Evolutionary conservation across 1,140 invertebrate species (phyloP).

Genomic region (Drosophila melanogaster): Release_6_plus_ISO1_MT NT_033779.5:5005001-5005500

Average conservation of each 20-base stretch:
- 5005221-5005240: no score
- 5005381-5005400: conserved; percentile 48
- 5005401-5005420: conserved; percentile 62
- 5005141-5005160: background rate
- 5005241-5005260: conserved; percentile 5
- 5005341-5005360: conserved; percentile 37
- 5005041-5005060: conserved; percentile 12
- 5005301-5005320: conserved; percentile 42
- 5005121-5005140: background rate
- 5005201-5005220: background rate
- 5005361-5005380: background rate
- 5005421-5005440: conserved; percentile 58
- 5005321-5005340: conserved; percentile 76
- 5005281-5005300: conserved; percentile 54
- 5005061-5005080: conserved; percentile 8
- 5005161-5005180: background rate
- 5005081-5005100: no score
- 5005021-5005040: conserved; percentile 36
- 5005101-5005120: background rate
- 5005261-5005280: background rate
- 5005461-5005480: conserved; percentile 19
- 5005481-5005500: conserved; percentile 53
- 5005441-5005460: conserved; percentile 32
- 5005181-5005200: background rate
- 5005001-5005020: conserved; percentile 52